Evolutionary conservation across 2,113 vertebrate genomes (phyloP).

Genomic region (Halcyon malimbica): DNA sequence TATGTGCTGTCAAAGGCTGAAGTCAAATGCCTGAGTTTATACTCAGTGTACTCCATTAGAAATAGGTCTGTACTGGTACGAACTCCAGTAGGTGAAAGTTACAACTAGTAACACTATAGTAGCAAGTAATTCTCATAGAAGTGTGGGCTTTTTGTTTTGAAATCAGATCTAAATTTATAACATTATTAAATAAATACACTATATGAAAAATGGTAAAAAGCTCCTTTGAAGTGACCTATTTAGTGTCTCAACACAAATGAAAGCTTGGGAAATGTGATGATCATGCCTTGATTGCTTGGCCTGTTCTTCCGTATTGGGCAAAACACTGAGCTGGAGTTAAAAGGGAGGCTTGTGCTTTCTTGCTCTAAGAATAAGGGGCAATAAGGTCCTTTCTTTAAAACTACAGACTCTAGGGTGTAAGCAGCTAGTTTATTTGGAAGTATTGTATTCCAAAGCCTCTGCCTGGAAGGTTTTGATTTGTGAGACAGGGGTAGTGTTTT

Average conservation of each 20-base stretch:
- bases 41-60: neutral
- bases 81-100: neutral
- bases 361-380: neutral
- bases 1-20: neutral
- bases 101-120: neutral
- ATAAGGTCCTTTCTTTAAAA: neutral
- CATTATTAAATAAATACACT: neutral
- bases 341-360: neutral
- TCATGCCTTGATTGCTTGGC: neutral
- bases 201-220: neutral
- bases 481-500: neutral
- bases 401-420: neutral
- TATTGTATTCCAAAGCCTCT: neutral
- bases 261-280: neutral
- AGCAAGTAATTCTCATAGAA: neutral
- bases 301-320: neutral
- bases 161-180: neutral
- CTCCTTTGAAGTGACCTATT: neutral
- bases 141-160: neutral
- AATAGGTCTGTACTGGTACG: neutral
- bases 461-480: neutral
- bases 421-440: neutral
- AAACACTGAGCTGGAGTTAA: neutral
- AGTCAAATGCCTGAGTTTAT: neutral
- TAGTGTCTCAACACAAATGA: fast-evolving